Conservation (phyloP, 2,797 vertebrate genomes). For the Paratrypauchen microcephalus region DNA sequence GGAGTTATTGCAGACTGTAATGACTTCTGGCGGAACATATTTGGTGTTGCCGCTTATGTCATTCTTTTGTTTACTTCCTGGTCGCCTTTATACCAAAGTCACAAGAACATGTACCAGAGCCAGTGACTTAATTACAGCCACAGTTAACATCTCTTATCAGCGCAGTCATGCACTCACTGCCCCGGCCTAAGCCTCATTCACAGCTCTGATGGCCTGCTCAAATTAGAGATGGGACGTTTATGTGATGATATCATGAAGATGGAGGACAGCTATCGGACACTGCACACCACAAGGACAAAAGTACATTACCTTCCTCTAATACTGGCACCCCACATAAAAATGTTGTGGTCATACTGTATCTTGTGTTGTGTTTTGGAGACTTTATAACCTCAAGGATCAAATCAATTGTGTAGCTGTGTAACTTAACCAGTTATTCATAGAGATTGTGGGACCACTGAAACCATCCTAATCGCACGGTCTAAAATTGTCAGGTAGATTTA, state of each 20-base stretch:
- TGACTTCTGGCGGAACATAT: slow-evolving; percentile 1
- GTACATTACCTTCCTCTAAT: neutral
- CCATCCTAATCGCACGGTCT: too few relatives aligned
- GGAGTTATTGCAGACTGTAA: neutral
- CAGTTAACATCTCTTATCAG: slow-evolving; percentile 14
- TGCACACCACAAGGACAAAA: slow-evolving; percentile 1
- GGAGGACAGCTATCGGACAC: slow-evolving; percentile 7
- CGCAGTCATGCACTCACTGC: neutral
- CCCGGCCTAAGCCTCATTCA: slow-evolving; percentile 24
- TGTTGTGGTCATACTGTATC: neutral
- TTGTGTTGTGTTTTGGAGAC: neutral
- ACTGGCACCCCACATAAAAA: neutral
- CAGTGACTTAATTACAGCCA: slow-evolving; percentile 17
- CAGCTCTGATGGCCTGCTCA: slow-evolving; percentile 17
- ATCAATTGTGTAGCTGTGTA: neutral
- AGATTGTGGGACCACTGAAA: neutral
- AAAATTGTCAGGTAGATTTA: too few relatives aligned
- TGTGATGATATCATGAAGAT: slow-evolving; percentile 7
- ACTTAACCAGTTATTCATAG: neutral
- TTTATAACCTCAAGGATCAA: neutral
- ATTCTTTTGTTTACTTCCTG: slow-evolving; percentile 31
- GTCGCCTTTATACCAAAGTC: slow-evolving; percentile 21
- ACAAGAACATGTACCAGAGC: slow-evolving; percentile 14
- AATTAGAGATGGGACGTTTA: neutral
- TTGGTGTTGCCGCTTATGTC: neutral